Evolutionary conservation across 2,113 vertebrate species (phyloP), one percentile per base, ranked within the genome.

Genomic region (Stegastes partitus): DNA sequence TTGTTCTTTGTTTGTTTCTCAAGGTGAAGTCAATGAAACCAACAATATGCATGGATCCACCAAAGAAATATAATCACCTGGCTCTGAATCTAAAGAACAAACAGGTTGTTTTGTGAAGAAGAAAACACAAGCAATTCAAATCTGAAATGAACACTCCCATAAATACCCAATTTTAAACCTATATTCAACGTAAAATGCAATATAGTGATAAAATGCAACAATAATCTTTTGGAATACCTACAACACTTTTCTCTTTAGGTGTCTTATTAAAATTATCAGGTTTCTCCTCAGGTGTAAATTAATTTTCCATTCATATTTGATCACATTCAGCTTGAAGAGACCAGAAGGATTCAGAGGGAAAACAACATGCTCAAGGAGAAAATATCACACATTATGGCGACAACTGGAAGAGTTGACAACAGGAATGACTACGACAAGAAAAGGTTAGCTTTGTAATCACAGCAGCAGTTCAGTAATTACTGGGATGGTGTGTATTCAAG

Each of bases 1-100:
- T 26, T 69, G 21, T 42, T 31, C 2, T 66, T 26, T 55, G 53
- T 45, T 19, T 64, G 45, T 45, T 6, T 39, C 59, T 54, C 1
- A 73, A 97, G 96, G 93, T 97, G 9, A 92, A 90, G 77, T 85
- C 89, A 31, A 94, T 90, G 56, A 95, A 92, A 87, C 49, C 94
- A 18, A 74, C 87, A 34, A 85, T 95, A 66, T 92, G 94, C 80
- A 90, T 68, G 0, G 54, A 18, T 11, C 39, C 92, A 62, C 95
- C 94, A 3, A 72, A 68, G 75, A 82, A 51, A 15, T 93, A 92
- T 2, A 0, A 16, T 39, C 94, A 95, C 79, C 77, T 96, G 51
- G 47, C 80, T n/a, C 62, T 92, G 74, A 96, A 94, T 19, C 68
- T 92, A 53, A 95, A 94, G 88, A 95, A 93, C 58, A 79, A 90